These are phyloP conservation scores for Tipula lateralis DNA, from an alignment of 2,888 invertebrate genomes.

Conservation along the genomic window DNA sequence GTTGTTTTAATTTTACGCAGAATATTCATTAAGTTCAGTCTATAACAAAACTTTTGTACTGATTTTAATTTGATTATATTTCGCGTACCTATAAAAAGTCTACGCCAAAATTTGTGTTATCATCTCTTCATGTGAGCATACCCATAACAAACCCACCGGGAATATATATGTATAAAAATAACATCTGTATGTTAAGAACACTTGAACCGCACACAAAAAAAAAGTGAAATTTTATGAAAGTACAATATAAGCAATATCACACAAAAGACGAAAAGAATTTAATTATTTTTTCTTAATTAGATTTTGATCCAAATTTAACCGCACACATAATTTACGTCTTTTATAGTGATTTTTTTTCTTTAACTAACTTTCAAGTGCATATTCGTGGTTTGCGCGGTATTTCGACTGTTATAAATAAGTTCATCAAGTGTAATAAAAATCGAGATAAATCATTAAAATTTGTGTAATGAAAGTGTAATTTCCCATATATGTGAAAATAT, in stretches of 20 bases:
- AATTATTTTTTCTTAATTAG: not conserved
- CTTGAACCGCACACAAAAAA: not conserved
- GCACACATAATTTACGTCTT: not conserved
- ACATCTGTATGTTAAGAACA: not conserved
- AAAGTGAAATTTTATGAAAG: constrained; percentile 19
- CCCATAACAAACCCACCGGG: not conserved
- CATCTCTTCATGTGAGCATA: not conserved
- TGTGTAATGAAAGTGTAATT: constrained; percentile 9
- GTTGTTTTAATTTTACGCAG: not conserved
- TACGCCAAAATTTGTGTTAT: not conserved
- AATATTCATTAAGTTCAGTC: not conserved
- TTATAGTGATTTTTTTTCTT: not conserved
- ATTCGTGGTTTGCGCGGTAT: not conserved
- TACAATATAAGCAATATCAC: not conserved
- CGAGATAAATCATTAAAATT: not conserved
- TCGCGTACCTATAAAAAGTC: not conserved
- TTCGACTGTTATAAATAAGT: not conserved
- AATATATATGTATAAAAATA: not conserved
- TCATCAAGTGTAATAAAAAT: not conserved
- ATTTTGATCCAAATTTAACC: not conserved
- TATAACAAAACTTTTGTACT: not conserved
- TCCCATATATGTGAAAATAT: not conserved
- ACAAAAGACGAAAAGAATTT: not conserved
- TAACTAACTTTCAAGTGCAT: not conserved
- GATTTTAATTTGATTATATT: not conserved